A percentile compares a stretch with the other conserved stretches of the same genome.
phyloP scores from a whole-genome alignment of 1,140 invertebrate species.

The Papilio dardanus region DNA sequence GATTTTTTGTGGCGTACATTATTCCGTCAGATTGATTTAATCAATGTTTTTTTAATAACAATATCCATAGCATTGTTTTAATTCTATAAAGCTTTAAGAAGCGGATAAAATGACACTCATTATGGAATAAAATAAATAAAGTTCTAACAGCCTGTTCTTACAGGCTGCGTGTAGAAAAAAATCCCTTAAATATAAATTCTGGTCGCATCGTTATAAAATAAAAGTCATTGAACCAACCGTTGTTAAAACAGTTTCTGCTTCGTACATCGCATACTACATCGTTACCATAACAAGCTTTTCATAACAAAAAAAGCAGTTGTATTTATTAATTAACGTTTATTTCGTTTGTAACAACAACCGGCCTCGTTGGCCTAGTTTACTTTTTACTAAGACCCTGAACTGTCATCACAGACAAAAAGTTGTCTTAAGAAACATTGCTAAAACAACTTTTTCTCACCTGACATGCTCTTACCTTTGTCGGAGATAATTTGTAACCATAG shows the following conservation, averaged over 20 bases:
- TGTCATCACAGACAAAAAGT: not conserved
- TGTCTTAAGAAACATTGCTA: too few relatives aligned
- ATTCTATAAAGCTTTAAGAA: not conserved
- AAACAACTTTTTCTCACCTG: slow-evolving; percentile 8
- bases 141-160: not conserved
- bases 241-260: not conserved
- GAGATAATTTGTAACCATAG: not conserved
- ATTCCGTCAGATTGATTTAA: too few relatives aligned
- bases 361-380: slow-evolving; percentile 6
- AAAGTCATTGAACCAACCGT: not conserved
- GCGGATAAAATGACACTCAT: not conserved
- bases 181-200: not conserved
- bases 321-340: slow-evolving; percentile 20
- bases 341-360: not conserved
- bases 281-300: not conserved
- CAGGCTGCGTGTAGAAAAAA: not conserved
- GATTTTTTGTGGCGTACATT: too few relatives aligned
- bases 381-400: not conserved
- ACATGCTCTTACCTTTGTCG: not conserved
- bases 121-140: not conserved
- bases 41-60: too few relatives aligned
- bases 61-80: too few relatives aligned
- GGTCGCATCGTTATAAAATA: not conserved
- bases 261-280: not conserved
- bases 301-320: slow-evolving; percentile 5